phyloP scores from a whole-genome alignment of 2,113 vertebrate genomes.

The Scytalopus superciliaris region DNA sequence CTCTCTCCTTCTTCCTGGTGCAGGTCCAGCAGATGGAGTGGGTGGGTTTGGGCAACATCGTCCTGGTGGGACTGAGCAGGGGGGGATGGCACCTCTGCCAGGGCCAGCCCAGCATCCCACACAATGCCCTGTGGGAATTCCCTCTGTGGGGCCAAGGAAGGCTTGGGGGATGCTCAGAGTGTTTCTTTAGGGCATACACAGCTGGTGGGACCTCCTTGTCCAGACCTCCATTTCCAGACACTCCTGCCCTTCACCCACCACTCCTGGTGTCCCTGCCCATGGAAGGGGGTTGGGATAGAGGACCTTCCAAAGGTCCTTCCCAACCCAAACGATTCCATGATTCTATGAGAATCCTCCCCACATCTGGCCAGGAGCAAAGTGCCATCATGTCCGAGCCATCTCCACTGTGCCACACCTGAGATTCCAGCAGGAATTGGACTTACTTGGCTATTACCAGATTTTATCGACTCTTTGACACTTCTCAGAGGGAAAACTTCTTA shows the following conservation, averaged over 20 bases:
- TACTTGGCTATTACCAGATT: accelerated
- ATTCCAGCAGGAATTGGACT: accelerated
- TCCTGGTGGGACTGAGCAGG: background rate
- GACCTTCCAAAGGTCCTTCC: background rate
- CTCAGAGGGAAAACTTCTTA: background rate
- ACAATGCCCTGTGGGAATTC: accelerated
- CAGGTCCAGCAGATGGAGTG: background rate
- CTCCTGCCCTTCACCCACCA: background rate
- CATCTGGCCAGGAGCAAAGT: background rate
- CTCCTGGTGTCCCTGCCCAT: background rate
- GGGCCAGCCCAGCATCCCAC: background rate
- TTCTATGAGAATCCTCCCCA: accelerated
- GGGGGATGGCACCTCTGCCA: background rate
- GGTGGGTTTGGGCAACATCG: accelerated
- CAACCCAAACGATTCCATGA: background rate
- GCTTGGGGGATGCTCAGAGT: background rate
- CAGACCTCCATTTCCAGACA: background rate
- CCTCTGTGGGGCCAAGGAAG: background rate
- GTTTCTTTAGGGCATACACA: background rate
- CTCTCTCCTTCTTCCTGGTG: background rate
- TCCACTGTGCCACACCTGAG: accelerated
- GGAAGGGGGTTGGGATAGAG: background rate
- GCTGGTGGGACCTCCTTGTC: background rate
- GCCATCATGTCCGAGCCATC: background rate
- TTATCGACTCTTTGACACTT: background rate